Evolutionary conservation across 2,888 invertebrate genomes (phyloP).

Genomic region (Pterostichus madidus): DNA sequence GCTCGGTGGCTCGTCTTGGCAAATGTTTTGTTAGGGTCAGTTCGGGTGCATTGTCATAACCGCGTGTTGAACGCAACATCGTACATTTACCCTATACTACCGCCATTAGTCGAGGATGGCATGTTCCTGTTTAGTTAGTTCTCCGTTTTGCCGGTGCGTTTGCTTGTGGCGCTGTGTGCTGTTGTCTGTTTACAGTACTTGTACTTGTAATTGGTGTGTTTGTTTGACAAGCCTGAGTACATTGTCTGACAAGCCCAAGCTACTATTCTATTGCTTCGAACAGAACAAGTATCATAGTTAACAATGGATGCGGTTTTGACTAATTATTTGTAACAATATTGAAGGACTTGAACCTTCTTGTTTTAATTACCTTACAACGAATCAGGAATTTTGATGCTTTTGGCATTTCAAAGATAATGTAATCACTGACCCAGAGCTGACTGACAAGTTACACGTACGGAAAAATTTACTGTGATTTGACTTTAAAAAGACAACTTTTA

Average conservation of each 20-base stretch:
- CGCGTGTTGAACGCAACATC: neutral
- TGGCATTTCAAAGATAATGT: too few species aligned
- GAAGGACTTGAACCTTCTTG: neutral
- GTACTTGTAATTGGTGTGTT: conserved; percentile 65
- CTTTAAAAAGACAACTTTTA: too few species aligned
- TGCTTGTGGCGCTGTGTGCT: conserved; percentile 56
- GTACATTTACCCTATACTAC: conserved; percentile 1
- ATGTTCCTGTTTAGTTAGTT: conserved; percentile 40
- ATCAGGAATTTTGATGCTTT: too few species aligned
- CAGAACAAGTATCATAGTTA: conserved; percentile 32
- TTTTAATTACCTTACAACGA: neutral
- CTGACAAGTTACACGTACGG: too few species aligned
- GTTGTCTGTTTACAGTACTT: conserved; percentile 59
- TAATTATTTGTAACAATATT: conserved; percentile 18
- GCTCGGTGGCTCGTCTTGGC: conserved; percentile 33
- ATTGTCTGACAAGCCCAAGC: conserved; percentile 42
- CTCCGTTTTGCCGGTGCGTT: conserved; percentile 35
- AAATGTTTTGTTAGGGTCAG: conserved; percentile 48
- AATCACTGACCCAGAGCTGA: too few species aligned
- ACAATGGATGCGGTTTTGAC: conserved; percentile 6
- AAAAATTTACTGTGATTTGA: too few species aligned
- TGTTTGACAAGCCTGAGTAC: conserved; percentile 56
- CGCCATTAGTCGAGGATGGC: conserved; percentile 13
- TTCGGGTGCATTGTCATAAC: conserved; percentile 27
- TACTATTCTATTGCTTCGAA: conserved; percentile 17